Conservation (phyloP, 2,797 vertebrate species). For the Clarias platycephalus region DNA sequence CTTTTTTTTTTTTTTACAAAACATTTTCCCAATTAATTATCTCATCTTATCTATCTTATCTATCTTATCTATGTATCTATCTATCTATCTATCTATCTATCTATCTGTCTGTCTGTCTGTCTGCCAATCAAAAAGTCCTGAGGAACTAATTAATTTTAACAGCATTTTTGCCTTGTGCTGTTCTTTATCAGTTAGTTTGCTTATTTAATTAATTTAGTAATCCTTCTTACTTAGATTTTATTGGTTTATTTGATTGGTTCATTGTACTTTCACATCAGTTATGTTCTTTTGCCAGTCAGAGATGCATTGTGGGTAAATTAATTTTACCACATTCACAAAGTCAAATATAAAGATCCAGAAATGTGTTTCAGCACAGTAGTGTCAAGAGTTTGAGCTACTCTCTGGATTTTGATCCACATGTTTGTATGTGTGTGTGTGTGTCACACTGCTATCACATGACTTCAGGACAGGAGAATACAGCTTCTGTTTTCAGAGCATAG, state of each 20-base stretch:
- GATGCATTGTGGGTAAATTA: background rate
- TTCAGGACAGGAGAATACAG: background rate
- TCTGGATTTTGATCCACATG: background rate
- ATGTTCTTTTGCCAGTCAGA: background rate
- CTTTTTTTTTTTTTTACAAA: background rate
- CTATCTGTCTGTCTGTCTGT: background rate
- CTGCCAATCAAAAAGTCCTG: no score
- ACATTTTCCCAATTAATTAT: no score
- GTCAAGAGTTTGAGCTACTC: background rate
- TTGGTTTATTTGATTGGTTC: background rate
- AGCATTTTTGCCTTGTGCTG: background rate
- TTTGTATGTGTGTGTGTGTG: conserved; percentile 9
- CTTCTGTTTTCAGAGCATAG: background rate
- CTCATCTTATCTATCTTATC: no score
- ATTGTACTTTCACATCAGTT: background rate
- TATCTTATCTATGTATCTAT: background rate
- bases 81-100: background rate
- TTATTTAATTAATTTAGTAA: background rate
- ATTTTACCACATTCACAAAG: background rate
- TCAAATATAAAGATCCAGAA: background rate
- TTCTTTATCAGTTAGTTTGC: background rate
- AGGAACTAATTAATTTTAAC: background rate
- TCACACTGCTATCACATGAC: conserved; percentile 7
- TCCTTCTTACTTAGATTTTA: background rate
- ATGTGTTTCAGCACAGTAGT: background rate